A percentile compares a stretch with the other conserved stretches of the same genome.
These are phyloP conservation scores for Coturnix japonica DNA, from an alignment of 2,113 vertebrate genomes.

Conservation along the genomic window DNA sequence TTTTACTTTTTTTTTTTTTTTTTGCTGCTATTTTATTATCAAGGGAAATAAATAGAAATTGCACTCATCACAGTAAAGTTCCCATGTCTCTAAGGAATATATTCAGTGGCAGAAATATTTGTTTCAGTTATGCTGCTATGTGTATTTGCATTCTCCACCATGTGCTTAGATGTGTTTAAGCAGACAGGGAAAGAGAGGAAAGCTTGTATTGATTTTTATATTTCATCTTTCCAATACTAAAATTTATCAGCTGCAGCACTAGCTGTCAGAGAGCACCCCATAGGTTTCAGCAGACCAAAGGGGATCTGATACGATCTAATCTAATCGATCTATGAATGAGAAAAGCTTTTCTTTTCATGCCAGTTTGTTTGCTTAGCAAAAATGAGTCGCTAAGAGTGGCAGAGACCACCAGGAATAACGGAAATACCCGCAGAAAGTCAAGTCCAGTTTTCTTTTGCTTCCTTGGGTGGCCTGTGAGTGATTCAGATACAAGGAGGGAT, in stretches of 20 bases:
- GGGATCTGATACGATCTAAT: constrained; percentile 54
- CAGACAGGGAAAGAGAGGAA: not conserved
- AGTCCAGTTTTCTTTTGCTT: not conserved
- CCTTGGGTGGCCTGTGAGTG: constrained; percentile 40
- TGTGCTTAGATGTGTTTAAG: not conserved
- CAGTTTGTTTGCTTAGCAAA: constrained; percentile 68
- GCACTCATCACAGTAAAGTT: not conserved
- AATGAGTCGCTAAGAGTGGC: constrained; percentile 38
- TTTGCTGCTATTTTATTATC: constrained; percentile 43
- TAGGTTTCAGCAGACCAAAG: constrained; percentile 11
- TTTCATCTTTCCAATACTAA: not conserved
- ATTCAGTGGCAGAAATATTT: not conserved
- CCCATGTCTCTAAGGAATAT: not conserved
- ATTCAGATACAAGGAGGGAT: constrained; percentile 1
- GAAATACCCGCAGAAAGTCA: constrained; percentile 46
- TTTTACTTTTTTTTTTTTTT: not conserved
- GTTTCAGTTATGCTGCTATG: not conserved
- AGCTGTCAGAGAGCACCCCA: not conserved
- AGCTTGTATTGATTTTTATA: not conserved
- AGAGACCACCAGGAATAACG: constrained; percentile 65
- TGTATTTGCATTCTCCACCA: not conserved
- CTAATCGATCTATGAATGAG: constrained; percentile 36
- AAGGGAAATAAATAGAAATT: constrained; percentile 59
- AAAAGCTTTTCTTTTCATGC: constrained; percentile 61
- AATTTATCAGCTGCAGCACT: not conserved